Evolutionary conservation across 37 sponge, comb jelly and placozoan species (phyloP), one percentile per base, ranked within the genome.

Genomic region (Dysidea cf. avara): DNA sequence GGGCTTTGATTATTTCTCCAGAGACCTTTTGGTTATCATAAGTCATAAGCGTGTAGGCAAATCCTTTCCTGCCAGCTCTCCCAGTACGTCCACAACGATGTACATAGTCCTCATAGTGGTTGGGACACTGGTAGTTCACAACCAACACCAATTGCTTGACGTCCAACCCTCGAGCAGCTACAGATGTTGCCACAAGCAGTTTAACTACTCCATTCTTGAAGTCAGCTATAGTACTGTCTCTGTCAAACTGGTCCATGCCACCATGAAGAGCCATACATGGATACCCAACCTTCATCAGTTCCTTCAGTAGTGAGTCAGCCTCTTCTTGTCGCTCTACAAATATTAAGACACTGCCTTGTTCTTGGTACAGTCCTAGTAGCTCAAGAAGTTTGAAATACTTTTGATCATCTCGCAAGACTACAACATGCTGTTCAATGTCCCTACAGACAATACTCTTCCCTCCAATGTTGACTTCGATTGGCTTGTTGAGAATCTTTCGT

Each of bases 81-180:
- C 99, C 99, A 26, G 99, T 99, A n/a, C 99, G 68, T 48, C 96
- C 96, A 85, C 91, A 90, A 31, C 99, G 80, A 62, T 99, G 99
- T 0, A 99, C 99, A 54, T 99, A 99, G 79, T 99, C 99, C 63
- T 99, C 99, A 49, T 99, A 99, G 58, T 99, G 99, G 51, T 95
- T 99, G 24, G 99, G 99, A 78, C 96, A 95, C 67, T 94, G 96
- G 52, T 91, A 92, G 69, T 99, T 99, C 13, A 99, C 80, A 4
- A 99, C 99, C 17, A 99, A 83, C 30, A 92, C 76, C 4, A 99
- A 82, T 7, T 89, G 81, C 68, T 88, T 90, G 35, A 99, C 91
- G 61, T 99, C 99, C 61, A 99, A 78, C 0, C 99, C 99, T 33
- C 99, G 85, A 25, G 99, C 99, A 64, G 99, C 99, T 2, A 99